phyloP scores from a whole-genome alignment of 2,888 invertebrate genomes.

The Zygothrica quintamaculata region DNA sequence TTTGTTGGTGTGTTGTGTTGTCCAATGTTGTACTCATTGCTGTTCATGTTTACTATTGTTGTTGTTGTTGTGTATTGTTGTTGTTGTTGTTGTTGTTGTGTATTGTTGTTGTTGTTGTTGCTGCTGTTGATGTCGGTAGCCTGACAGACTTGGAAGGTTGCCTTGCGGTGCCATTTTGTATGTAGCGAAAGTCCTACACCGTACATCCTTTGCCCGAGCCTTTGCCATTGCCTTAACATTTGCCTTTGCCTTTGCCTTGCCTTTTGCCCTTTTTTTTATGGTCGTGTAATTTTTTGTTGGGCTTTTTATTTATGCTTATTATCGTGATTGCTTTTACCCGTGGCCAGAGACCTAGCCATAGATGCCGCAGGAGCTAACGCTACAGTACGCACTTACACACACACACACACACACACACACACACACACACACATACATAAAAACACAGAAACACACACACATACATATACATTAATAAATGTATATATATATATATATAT shows the following conservation, averaged over 20 bases:
- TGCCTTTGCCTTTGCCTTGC: slow-evolving; percentile 39
- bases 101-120: slow-evolving; percentile 11
- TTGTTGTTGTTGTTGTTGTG: not conserved
- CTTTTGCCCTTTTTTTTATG: slow-evolving; percentile 71
- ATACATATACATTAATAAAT: not conserved
- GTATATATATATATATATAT: slow-evolving; percentile 1
- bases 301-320: slow-evolving; percentile 76
- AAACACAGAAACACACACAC: slow-evolving; percentile 2
- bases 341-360: slow-evolving; percentile 31
- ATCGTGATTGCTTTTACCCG: slow-evolving; percentile 71
- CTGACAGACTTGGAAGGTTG: slow-evolving; percentile 43
- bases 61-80: not conserved
- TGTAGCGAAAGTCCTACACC: slow-evolving; percentile 8
- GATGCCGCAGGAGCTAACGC: slow-evolving; percentile 31
- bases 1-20: too few species aligned
- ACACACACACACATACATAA: not conserved
- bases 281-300: slow-evolving; percentile 73
- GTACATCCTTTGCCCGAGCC: slow-evolving; percentile 2
- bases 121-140: slow-evolving; percentile 14
- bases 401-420: slow-evolving; percentile 12
- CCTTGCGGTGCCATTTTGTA: slow-evolving; percentile 53
- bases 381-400: slow-evolving; percentile 40
- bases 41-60: too few species aligned
- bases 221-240: slow-evolving; percentile 16
- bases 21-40: not conserved